Percentiles rank a stretch among this genome's conserved stretches.
phyloP scores from a whole-genome alignment of 2,888 invertebrate species.

The Tribolium freemani region DNA sequence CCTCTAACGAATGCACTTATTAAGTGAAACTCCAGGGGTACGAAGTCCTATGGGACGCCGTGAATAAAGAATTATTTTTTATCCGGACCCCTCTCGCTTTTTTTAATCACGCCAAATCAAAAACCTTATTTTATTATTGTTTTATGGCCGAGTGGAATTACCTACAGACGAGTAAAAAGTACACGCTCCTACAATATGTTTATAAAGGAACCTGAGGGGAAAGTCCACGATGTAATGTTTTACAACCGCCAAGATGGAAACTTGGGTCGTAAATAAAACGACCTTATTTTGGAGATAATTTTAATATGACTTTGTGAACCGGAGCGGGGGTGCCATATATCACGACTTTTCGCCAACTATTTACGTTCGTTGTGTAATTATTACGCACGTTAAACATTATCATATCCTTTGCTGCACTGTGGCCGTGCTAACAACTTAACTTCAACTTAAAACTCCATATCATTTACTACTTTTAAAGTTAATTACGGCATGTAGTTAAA shows the following conservation, averaged over 20 bases:
- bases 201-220: constrained; percentile 38
- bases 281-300: constrained; percentile 52
- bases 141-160: constrained; percentile 61
- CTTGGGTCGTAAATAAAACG: constrained; percentile 57
- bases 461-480: no score
- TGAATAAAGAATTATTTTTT: constrained; percentile 67
- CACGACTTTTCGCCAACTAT: constrained; percentile 33
- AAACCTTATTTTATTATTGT: constrained; percentile 65
- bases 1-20: constrained; percentile 62
- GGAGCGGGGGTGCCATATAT: constrained; percentile 35
- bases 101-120: constrained; percentile 68
- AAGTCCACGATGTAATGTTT: constrained; percentile 52
- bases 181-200: constrained; percentile 40
- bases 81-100: constrained; percentile 60
- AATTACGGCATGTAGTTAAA: no score
- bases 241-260: constrained; percentile 50
- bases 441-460: no score
- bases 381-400: constrained; percentile 2
- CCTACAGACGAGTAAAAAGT: constrained; percentile 47
- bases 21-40: constrained; percentile 62
- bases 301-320: constrained; percentile 44
- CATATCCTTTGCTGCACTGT: neutral
- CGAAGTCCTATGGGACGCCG: constrained; percentile 56
- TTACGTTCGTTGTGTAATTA: constrained; percentile 15
- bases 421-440: no score